Base-by-base conservation (phyloP, 2,888 invertebrate species). In the Falcaria lacertinaria region DNA sequence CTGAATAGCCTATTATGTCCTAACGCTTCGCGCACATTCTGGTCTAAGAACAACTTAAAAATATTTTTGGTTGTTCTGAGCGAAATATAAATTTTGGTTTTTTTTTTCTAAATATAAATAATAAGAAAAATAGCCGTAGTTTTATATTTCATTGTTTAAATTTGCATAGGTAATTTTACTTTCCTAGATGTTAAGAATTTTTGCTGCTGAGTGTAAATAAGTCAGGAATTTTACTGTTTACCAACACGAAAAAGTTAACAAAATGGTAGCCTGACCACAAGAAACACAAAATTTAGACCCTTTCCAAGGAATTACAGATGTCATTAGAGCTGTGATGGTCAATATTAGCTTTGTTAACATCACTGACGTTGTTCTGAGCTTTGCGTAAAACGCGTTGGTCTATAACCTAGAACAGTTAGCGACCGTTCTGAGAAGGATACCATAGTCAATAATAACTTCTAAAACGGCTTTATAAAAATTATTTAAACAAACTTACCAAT, bases 291-390 rank as follows among this genome's bases (percentile, higher is more conserved):
- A 47, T 48, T 54, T 60, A 54, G 47, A 42, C 52, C 56, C 57
- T 56, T 80, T 84, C 80, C 71, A 61, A 48, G 69, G 82, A 83
- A 84, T 81, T 74, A 77, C 78, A 74, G 56, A 70, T 73, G 54
- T 63, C 54, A 77, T 85, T 83, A 85, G 81, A 74, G 48, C 54
- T 40, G 42, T 48, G 57, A 56, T 55, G 50, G 55, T 68, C 62
- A 74, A 80, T 74, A 74, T 74, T 74, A 65, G 56, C 59, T 65
- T 61, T 64, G 58, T 69, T 78, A 80, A 44, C 50, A 22, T 22
- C 11, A 15, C 6, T 15, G 11, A 54, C 50, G 58, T 65, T 47
- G 61, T 54, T 64, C n/a, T n/a, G n/a, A n/a, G n/a, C 73, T 81
- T 80, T 78, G 73, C 80, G 65, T 62, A 59, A 11, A 61, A 57